Base-by-base conservation (phyloP, 2,888 invertebrate genomes). In the Anodontia alba region DNA sequence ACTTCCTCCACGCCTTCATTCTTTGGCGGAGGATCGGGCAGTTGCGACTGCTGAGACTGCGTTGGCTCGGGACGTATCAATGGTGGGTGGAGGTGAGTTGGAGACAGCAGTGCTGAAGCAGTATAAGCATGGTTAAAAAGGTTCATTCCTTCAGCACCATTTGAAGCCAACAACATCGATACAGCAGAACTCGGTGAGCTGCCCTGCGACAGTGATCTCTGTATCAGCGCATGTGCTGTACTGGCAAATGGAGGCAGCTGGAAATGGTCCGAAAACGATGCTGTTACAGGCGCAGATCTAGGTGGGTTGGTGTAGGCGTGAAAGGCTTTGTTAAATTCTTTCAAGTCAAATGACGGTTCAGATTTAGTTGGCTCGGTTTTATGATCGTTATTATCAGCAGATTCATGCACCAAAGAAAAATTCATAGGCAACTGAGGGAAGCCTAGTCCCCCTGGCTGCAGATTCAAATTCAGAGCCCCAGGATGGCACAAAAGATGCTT, bases 401-500 rank as follows among this genome's bases (percentile, higher is more conserved):
- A 23, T 23, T 38, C 42, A 20, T 67, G 67, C 29, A 42, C 7
- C 15, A 82, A 70, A 0, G 80, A 78, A 36, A 85, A 82, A 15
- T 81, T 80, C 54, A 85, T 70, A 0, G 85, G 85, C 29, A 84
- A 66, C 20, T 80, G 77, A 8, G 78, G 85, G 26, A 82, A 85
- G 7, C 85, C 85, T 0, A 85, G 73, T 15, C 72, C 71, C 20
- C 85, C 82, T 12, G 80, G 82, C 23, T 79, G 81, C 15, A 85
- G 68, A 54, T 72, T 75, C n/a, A 85, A 54, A 62, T 62, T 82
- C 17, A 82, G 43, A 20, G 85, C 85, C 8, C 85, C 85, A 0
- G 91, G 91, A 73, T 91, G 92, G 17, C 91, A 89, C 23, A 90
- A 84, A 86, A 92, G 86, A 71, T 92, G 92, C 31, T 88, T 87